Evolutionary conservation across 2,888 invertebrate species (phyloP), one percentile per base, ranked within the genome.

Genomic region (Heliothis peltigera): DNA sequence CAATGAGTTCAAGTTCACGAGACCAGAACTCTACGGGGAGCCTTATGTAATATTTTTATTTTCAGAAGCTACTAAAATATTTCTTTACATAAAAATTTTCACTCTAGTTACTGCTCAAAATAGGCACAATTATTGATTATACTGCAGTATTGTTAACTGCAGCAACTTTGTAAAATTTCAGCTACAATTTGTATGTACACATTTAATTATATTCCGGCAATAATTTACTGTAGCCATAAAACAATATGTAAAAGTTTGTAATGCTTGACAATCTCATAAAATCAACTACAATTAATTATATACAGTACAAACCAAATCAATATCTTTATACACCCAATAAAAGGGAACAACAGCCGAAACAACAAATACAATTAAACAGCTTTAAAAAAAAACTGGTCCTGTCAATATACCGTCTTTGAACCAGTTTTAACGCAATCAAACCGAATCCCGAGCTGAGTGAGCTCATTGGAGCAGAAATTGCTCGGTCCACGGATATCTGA

Each of bases 401-500:
- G 8, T 66, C 54, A 51, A 12, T 61, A 52, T 53, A 53, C 51
- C 55, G 42, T 39, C 39, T 39, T 44, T 46, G 58, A 68, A 65
- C 79, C 81, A 80, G 80, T 85, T 84, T 82, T 85, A 88, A 88
- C 75, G 78, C 74, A 85, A 88, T 88, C 82, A 88, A 84, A 85
- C 80, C 80, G 72, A 87, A 85, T 84, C 84, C 79, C 68, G 77
- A 80, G 83, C 86, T 12, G 10, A 32, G 32, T 32, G 32, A 76
- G 79, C 76, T 81, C 88, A 88, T 67, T 88, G 87, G 81, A 82
- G 84, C 84, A 85, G 85, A 89, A 87, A 87, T 86, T 81, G 83
- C 81, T 71, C 65, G 62, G 68, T 79, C 71, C 75, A 80, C 52
- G 62, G 84, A 84, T 87, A 84, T 83, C 77, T 83, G 89, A 91